Percentiles rank a stretch among this genome's conserved stretches.
These are phyloP conservation scores for Lochmaea crataegi DNA, from an alignment of 2,888 invertebrate species.

Conservation along the genomic window DNA sequence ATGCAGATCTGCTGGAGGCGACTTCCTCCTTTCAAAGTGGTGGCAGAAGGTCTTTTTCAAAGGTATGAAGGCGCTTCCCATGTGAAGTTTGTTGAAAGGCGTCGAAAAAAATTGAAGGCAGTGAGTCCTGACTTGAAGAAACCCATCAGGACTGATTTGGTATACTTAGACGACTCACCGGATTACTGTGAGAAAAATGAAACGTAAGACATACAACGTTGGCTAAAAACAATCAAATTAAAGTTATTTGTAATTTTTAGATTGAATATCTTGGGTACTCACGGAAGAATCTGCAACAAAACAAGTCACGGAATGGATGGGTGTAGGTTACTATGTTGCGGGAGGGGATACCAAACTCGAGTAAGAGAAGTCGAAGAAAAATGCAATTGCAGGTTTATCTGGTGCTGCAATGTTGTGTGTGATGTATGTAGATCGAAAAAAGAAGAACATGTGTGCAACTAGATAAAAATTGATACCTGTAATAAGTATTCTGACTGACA, in stretches of 20 bases:
- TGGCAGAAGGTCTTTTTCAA: conserved; percentile 82
- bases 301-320: conserved; percentile 89
- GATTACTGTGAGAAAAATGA: conserved; percentile 91
- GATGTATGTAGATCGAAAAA: conserved; percentile 82
- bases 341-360: conserved; percentile 87
- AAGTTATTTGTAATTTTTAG: conserved; percentile 66
- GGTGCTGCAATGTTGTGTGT: conserved; percentile 92
- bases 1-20: conserved; percentile 91
- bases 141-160: conserved; percentile 90
- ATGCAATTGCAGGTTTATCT: conserved; percentile 89
- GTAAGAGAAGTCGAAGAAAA: conserved; percentile 86
- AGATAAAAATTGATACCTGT: conserved; percentile 46
- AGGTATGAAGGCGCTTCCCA: conserved; percentile 90
- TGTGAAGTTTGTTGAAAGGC: conserved; percentile 77
- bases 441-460: conserved; percentile 90
- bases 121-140: conserved; percentile 83
- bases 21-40: conserved; percentile 79
- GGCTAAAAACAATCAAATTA: background rate
- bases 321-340: conserved; percentile 88
- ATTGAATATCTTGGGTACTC: conserved; percentile 84
- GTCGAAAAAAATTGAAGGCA: conserved; percentile 75
- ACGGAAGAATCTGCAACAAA: conserved; percentile 84
- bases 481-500: conserved; percentile 45
- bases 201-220: conserved; percentile 70
- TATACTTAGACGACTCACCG: conserved; percentile 90